Evolutionary conservation across 2,797 vertebrate species (phyloP), one percentile per base, ranked within the genome.

Genomic region (Betta splendens): DNA sequence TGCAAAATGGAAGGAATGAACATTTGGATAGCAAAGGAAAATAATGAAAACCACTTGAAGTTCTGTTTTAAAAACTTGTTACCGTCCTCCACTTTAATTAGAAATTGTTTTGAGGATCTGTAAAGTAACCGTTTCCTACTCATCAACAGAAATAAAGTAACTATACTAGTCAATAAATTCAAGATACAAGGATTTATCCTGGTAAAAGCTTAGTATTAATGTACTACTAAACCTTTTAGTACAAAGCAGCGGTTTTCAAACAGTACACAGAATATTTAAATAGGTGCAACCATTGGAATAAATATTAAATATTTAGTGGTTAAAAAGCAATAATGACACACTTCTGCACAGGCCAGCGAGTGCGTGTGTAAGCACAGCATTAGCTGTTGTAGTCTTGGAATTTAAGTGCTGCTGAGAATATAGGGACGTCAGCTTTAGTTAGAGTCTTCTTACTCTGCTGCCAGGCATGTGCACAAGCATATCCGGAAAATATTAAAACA

Each of bases 271-370:
- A 69, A 75, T 64, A 60, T 59, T 86, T 79, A 87, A 86, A 86
- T 83, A 85, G 83, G 61, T 76, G 70, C 64, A 83, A 87, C 75
- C 73, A 75, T 61, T 10, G 20, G 68, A 85, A 88, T 89, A 89
- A 90, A 89, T 88, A 88, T 83, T 89, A 89, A 90, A 90, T 88
- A 89, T 80, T 55, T 64, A 78, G 76, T 77, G 77, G 75, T 85
- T 80, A 66, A 85, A 84, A 83, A 61, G 23, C 48, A 65, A 65
- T 55, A 47, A 43, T 20, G 64, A 75, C 68, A 55, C 36, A 52
- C 42, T 67, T 60, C 26, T 68, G 54, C 62, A 65, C 72, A 75
- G 64, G 71, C 75, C 26, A 33, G 37, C 55, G 46, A 25, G 54
- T 46, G 35, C 12, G 3, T 10, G 23, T 51, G 5, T 28, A 21